A percentile compares a stretch with the other conserved stretches of the same genome.
Conservation (phyloP, 2,113 vertebrate species). For the human (Homo sapiens) region GRCh38 chrY:21996501-21997000, state of each 20-base stretch:
- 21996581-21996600: neutral
- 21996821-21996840: constrained; percentile 30
- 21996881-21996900: constrained; percentile 60
- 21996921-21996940: constrained; percentile 74
- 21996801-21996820: neutral
- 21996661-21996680: neutral
- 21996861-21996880: constrained; percentile 72
- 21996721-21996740: neutral
- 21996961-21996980: constrained; percentile 76
- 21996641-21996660: neutral
- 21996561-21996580: neutral
- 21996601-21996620: neutral
- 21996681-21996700: too few relatives aligned
- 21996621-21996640: neutral
- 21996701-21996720: too few relatives aligned
- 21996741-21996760: neutral
- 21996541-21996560: neutral
- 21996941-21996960: constrained; percentile 36
- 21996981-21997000: neutral
- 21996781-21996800: neutral
- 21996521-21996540: neutral
- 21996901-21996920: constrained; percentile 60
- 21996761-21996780: neutral
- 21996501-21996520: neutral
- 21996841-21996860: constrained; percentile 51